Percentiles rank a stretch among this genome's conserved stretches.
phyloP scores from a whole-genome alignment of 1,140 invertebrate genomes.

The Diachasmimorpha longicaudata region DNA sequence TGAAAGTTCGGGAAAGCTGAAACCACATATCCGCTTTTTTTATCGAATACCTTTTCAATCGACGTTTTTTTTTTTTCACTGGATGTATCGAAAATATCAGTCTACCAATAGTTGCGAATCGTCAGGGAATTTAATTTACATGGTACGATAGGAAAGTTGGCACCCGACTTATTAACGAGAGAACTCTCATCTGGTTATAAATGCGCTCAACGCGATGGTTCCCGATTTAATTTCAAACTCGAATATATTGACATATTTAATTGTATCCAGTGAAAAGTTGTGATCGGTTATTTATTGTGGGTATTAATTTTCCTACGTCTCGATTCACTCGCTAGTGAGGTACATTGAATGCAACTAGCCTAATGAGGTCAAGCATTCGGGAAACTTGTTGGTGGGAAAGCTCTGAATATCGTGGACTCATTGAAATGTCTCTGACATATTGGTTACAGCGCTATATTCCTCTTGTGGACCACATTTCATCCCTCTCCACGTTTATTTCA shows the following conservation, averaged over 20 bases:
- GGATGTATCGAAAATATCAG: not conserved
- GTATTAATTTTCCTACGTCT: conserved; percentile 13
- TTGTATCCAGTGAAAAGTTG: conserved; percentile 41
- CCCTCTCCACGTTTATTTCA: not conserved
- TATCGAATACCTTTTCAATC: not conserved
- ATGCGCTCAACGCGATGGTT: conserved; percentile 21
- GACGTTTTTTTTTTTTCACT: not conserved
- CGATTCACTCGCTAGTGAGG: conserved; percentile 36
- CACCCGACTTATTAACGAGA: conserved; percentile 44
- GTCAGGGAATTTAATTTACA: conserved; percentile 38
- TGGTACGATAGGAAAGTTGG: conserved; percentile 46
- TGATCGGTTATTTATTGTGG: conserved; percentile 28
- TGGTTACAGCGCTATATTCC: conserved; percentile 36
- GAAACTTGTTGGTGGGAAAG: conserved; percentile 46
- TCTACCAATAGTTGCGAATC: not conserved
- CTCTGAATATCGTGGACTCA: conserved; percentile 47
- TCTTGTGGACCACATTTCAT: not conserved
- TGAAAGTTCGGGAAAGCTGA: not conserved
- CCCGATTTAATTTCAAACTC: conserved; percentile 44
- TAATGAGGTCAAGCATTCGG: not conserved
- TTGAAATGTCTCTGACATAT: conserved; percentile 25
- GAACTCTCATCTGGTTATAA: conserved; percentile 22
- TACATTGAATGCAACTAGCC: conserved; percentile 41
- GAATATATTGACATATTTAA: conserved; percentile 42
- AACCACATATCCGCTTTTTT: not conserved